Base-by-base conservation (phyloP, 1,140 invertebrate genomes). In the Nebria ingens region DNA sequence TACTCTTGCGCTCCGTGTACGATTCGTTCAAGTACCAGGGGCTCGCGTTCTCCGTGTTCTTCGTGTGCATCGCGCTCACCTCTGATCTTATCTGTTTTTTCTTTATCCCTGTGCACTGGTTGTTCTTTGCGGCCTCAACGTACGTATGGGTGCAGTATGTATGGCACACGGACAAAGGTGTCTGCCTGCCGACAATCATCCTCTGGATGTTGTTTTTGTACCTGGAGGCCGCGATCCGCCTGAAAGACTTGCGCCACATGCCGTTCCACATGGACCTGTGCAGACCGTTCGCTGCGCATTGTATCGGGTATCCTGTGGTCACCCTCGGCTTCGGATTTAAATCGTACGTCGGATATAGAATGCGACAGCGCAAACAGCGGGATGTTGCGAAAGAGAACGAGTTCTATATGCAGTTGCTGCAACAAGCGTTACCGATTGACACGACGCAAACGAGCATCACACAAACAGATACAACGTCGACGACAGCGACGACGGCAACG, bases 81-180 rank as follows among this genome's bases (percentile, higher is more conserved):
- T 97, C 95, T 64, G 96, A 99, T 76, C 90, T 98, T 83, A 89
- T 98, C 74, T 98, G 94, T 80, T 97, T 95, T 77, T 93, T 98
- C 76, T 97, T 98, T 73, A 97, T 99, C 79, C 97, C 97, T 58
- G 86, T 98, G 61, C 92, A 97, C 71, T 97, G 93, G 88, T 80
- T 97, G 66, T 96, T 97, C 73, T 98, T 98, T 75, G 89, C 91
- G 61, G 95, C 96, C 61, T 97, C 93, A 76, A 97, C 93, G 63
- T 98, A 98, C 74, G 93, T 98, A 56, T 98, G 95, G 95, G 91
- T 98, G 64, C 95, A 98, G 75, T 97, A 95, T 76, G 91, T 97
- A 59, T 97, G 95, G 93, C 92, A 97, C 74, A 95, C 93, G 84
- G 93, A 93, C 93, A 76, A 77, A 72, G 92, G 93, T 64, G 84